Conservation (phyloP, 2,888 invertebrate genomes). For the Rhyacophila evoluta region DNA sequence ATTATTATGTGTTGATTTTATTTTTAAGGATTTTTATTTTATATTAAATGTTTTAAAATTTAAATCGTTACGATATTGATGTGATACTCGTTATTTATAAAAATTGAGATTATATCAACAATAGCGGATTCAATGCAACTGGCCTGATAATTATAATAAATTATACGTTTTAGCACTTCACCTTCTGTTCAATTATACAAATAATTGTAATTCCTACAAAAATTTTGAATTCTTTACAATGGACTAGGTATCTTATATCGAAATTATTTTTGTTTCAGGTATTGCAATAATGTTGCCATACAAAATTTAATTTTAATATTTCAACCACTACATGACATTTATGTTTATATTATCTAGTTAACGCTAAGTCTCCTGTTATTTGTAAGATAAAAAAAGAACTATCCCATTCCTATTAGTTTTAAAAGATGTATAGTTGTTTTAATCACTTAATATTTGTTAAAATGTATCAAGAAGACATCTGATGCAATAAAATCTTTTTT, state of each 20-base stretch:
- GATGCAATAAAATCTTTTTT: not conserved
- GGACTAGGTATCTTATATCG: not conserved
- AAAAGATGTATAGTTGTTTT: not conserved
- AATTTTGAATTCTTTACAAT: not conserved
- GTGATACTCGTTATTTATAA: no score
- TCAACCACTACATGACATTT: not conserved
- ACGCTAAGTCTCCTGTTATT: not conserved
- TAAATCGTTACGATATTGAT: no score
- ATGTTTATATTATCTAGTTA: not conserved
- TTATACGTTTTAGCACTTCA: no score
- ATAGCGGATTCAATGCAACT: no score
- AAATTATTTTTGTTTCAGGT: not conserved
- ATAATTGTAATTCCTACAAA: no score
- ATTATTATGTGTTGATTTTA: no score
- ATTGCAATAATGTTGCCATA: not conserved
- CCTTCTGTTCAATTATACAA: no score
- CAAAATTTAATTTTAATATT: not conserved
- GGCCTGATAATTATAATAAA: no score
- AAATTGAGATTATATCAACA: no score
- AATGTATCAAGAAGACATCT: not conserved
- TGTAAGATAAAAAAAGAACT: not conserved
- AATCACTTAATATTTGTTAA: not conserved
- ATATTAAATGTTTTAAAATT: no score
- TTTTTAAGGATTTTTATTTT: no score
- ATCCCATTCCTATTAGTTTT: slow-evolving; percentile 7